These are phyloP conservation scores for Myotis davidii DNA, from an alignment of 2,113 vertebrate genomes.

Conservation along the genomic window DNA sequence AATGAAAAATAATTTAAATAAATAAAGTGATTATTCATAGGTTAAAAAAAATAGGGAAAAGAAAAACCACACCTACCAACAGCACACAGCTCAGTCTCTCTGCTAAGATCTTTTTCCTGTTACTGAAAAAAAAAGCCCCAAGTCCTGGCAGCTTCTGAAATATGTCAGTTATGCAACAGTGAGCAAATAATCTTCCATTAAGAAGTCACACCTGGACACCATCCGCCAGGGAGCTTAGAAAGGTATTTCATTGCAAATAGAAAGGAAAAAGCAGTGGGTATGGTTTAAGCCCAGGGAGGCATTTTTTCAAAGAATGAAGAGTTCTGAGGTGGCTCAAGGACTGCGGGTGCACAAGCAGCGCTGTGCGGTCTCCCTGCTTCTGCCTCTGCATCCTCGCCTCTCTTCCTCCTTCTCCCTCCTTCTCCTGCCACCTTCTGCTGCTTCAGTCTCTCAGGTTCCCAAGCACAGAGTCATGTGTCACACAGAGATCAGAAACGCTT, in stretches of 20 bases:
- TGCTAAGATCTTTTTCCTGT: not conserved
- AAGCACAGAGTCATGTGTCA: too few species aligned
- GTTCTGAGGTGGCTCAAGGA: not conserved
- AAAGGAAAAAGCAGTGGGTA: not conserved
- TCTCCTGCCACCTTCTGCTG: too few species aligned
- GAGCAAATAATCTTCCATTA: not conserved
- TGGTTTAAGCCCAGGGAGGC: not conserved
- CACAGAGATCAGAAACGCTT: too few species aligned
- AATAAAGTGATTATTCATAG: not conserved
- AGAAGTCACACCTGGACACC: not conserved
- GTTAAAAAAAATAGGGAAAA: not conserved
- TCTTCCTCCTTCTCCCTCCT: too few species aligned
- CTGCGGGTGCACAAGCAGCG: too few species aligned
- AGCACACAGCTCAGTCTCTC: too few species aligned
- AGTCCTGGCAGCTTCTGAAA: conserved; percentile 1
- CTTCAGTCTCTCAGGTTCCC: too few species aligned
- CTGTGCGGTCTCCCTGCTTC: too few species aligned
- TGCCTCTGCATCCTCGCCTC: too few species aligned
- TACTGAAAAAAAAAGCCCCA: not conserved
- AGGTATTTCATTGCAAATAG: not conserved
- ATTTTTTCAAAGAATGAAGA: not conserved
- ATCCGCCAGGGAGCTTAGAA: not conserved
- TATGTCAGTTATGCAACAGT: not conserved
- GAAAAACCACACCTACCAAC: not conserved
- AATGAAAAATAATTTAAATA: not conserved